Evolutionary conservation across 2,888 invertebrate genomes (phyloP), one percentile per base, ranked within the genome.

Genomic region (Eristalis arbustorum): DNA sequence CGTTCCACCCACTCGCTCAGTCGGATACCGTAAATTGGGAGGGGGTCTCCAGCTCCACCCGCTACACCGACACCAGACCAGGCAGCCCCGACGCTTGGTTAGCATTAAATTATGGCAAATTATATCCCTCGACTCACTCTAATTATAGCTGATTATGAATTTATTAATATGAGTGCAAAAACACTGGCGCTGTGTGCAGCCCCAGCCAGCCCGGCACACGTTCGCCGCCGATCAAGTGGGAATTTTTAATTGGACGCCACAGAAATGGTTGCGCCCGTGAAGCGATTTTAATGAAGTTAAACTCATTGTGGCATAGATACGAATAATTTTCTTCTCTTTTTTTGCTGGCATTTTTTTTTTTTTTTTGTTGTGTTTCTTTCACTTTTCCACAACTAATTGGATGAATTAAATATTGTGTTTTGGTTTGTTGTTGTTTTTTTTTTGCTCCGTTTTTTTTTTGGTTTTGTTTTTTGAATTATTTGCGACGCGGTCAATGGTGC

Each of bases 61-160:
- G n/a, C n/a, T 73, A 56, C 84, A 71, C 18, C 59, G 66, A 81
- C 85, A 81, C 59, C 59, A 59, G 25, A 3, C 59, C 59, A 59
- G 25, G 2, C 59, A 25, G 25, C 23, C 64, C 76, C 68, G 67
- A 40, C 79, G 67, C 79, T 87, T 82, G 87, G 87, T 87, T 83
- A 79, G 78, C 78, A 79, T 83, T 83, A 83, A 87, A 78, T 87
- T 87, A 87, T 87, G 37, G 75, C 79, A 74, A 87, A 87, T 87
- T 87, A 74, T 75, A 72, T 79, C 49, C 82, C 71, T 40, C 75
- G 69, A 79, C 75, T 78, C 75, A n/a, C 67, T 87, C 82, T 87
- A 79, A 87, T 87, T 83, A 83, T 61, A 75, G 71, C 83, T 83
- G 87, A 79, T 87, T 87, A 87, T 87, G 83, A 82, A 87, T 87